phyloP scores from a whole-genome alignment of 2,797 vertebrate species.

The Thalassophryne amazonica region DNA sequence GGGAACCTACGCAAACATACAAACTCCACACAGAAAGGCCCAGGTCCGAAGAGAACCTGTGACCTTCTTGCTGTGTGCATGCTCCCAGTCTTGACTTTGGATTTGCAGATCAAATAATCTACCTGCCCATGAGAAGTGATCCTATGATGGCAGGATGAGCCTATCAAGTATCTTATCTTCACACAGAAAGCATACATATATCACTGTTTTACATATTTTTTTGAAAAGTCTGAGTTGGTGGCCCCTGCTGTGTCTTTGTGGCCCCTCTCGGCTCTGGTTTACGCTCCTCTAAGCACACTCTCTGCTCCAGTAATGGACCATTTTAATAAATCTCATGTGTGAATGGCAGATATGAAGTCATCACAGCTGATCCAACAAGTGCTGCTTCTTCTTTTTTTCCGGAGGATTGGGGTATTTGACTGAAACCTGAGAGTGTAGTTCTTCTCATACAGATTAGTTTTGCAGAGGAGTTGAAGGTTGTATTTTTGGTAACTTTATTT shows the following conservation, averaged over 20 bases:
- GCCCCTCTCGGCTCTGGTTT: conserved; percentile 32
- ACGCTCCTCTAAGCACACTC: conserved; percentile 21
- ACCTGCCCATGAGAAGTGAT: too few species aligned
- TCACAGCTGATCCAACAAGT: conserved; percentile 35
- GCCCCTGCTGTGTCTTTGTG: background rate
- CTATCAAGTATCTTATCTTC: too few species aligned
- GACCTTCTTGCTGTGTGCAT: too few species aligned
- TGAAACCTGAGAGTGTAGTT: conserved; percentile 40
- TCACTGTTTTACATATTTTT: background rate
- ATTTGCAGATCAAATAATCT: too few species aligned
- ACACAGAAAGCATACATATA: background rate
- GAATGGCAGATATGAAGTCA: conserved; percentile 47
- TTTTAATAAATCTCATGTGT: conserved; percentile 54
- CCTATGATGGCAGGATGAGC: too few species aligned
- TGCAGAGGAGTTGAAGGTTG: background rate
- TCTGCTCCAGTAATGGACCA: conserved; percentile 34
- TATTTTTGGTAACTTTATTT: conserved; percentile 50
- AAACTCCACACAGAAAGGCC: too few species aligned
- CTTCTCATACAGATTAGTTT: background rate
- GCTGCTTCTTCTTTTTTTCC: conserved; percentile 17
- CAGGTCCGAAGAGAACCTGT: too few species aligned
- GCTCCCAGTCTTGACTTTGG: too few species aligned
- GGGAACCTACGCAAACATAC: too few species aligned
- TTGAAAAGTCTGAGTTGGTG: background rate
- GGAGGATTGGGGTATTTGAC: conserved; percentile 23